Base-by-base conservation (phyloP, 2,113 vertebrate species). In the Turdus rufiventris region DNA sequence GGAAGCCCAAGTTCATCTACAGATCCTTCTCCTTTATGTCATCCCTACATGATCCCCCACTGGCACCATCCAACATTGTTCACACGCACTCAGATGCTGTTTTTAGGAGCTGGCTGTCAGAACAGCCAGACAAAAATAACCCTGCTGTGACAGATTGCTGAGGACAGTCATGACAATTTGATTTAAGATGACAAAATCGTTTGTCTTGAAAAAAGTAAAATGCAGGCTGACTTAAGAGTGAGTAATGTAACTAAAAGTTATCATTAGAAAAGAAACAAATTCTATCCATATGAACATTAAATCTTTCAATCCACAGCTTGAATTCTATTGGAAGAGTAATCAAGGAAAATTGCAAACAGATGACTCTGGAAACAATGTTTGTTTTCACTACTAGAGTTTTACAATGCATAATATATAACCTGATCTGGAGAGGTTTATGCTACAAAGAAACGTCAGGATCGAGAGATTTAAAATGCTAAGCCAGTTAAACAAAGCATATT, bases 401-500 rank as follows among this genome's bases (percentile, higher is more conserved):
- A 89, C 72, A 85, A 21, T 85, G 67, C 53, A 72, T 79, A 77
- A 79, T n/a, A 85, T 60, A 89, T 38, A 95, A 78, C 56, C 67
- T 89, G 77, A 72, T 71, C 70, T 82, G 91, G 93, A 96, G 68
- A 94, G 66, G 54, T 95, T 96, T 92, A 79, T 28, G 50, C 76
- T 66, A 67, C 79, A 86, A 91, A 79, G 85, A 91, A 92, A 54
- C 8, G 63, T 78, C 82, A 73, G 68, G 70, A 82, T 33, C 74
- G 48, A 86, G 51, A 92, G 76, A 67, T 73, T 88, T 91, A 45
- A 63, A 73, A 67, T 47, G 50, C n/a, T 63, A 89, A 86, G 57
- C 47, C 88, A 94, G 54, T 88, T 94, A 89, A 96, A 96, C 28
- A 91, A 84, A 88, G n/a, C 71, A 50, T 81, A 87, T 43, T 92